Conservation (phyloP, 1,140 invertebrate genomes). For the Spodoptera frugiperda region DNA sequence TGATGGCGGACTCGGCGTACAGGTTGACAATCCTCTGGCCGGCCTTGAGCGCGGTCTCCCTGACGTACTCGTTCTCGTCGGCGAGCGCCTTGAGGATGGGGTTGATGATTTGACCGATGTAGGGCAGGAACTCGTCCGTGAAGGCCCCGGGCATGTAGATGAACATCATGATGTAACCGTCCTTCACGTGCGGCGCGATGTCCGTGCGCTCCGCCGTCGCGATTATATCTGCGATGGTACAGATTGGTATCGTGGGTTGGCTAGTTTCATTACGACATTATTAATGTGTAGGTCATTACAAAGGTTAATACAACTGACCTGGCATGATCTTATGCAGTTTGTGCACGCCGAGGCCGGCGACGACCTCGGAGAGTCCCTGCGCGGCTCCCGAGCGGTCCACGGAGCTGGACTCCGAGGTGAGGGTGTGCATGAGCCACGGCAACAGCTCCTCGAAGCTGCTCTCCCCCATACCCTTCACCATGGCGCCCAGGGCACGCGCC, state of each 20-base stretch:
- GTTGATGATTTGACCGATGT: constrained; percentile 99
- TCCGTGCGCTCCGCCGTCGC: constrained; percentile 97
- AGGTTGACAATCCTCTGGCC: constrained; percentile 98
- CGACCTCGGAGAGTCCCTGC: constrained; percentile 98
- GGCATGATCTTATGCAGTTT: constrained; percentile 99
- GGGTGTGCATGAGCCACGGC: constrained; percentile 99
- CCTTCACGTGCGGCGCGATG: constrained; percentile 98
- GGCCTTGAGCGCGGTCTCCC: constrained; percentile 98
- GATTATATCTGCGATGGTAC: constrained; percentile 92
- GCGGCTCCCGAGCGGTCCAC: constrained; percentile 99
- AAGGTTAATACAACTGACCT: constrained; percentile 62
- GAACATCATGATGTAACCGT: constrained; percentile 99
- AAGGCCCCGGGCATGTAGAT: constrained; percentile 99
- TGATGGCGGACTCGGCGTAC: constrained; percentile 98
- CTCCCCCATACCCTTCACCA: constrained; percentile 98
- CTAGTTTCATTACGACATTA: no score
- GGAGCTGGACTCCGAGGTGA: constrained; percentile 98
- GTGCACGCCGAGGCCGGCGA: constrained; percentile 97
- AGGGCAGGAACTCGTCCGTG: constrained; percentile 97
- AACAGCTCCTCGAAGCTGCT: constrained; percentile 97
- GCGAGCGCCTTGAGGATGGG: constrained; percentile 98
- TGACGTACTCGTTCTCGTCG: constrained; percentile 99
- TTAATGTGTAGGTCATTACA: no score
- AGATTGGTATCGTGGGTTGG: background rate
- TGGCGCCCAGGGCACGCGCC: constrained; percentile 97